Percentiles rank a stretch among this genome's conserved stretches.
These are phyloP conservation scores for Tragopan temminckii DNA, from an alignment of 2,797 vertebrate genomes.

Conservation along the genomic window DNA sequence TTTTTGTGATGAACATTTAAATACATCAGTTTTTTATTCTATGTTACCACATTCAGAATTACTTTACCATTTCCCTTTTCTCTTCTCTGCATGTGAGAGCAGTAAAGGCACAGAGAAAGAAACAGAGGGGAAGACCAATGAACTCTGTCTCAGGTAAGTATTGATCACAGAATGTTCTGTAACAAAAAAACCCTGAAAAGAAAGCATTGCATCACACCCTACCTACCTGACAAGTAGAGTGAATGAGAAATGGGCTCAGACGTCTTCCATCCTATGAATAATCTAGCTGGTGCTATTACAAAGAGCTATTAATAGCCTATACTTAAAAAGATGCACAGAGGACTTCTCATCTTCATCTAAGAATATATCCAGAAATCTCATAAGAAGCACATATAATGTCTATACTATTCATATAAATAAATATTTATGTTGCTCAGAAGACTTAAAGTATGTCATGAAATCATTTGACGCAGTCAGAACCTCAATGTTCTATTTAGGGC, in stretches of 20 bases:
- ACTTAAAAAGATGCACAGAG: neutral
- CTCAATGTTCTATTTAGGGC: neutral
- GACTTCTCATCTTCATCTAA: neutral
- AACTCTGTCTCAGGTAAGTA: neutral
- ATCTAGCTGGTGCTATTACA: neutral
- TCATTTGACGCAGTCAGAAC: neutral
- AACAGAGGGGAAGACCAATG: neutral
- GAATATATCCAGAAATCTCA: neutral
- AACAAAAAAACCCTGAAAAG: neutral
- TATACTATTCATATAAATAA: neutral
- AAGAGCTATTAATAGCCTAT: neutral
- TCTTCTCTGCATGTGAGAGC: neutral
- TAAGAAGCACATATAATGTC: neutral
- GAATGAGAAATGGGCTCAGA: neutral
- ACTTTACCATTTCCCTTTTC: neutral
- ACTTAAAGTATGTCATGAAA: neutral
- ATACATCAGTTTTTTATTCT: neutral
- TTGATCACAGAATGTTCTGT: neutral
- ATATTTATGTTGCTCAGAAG: neutral
- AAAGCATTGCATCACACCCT: neutral
- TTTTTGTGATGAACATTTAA: neutral
- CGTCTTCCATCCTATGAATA: neutral
- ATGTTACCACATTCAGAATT: neutral
- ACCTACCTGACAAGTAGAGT: neutral
- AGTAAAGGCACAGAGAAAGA: neutral